Evolutionary conservation across 2,888 invertebrate species (phyloP).

Genomic region (Acleris cristana): DNA sequence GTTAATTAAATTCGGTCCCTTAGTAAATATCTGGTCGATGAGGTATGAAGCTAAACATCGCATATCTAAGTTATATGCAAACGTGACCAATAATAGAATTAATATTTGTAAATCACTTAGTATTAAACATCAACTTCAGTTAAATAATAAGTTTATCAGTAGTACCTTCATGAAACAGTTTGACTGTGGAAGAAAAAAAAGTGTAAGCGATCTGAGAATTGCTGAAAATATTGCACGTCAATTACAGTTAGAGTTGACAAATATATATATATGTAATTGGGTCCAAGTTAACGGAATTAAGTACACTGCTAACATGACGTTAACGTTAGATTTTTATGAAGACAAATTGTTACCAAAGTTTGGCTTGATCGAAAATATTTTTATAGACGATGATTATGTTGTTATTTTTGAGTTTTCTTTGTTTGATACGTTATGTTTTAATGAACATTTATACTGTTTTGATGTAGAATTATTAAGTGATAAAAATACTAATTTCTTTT

Average conservation of each 20-base stretch:
- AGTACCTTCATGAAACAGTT: background rate
- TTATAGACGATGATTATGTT: background rate
- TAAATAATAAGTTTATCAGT: slow-evolving; percentile 12
- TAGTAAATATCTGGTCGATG: slow-evolving; percentile 26
- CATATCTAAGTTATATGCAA: slow-evolving; percentile 19
- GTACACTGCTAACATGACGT: slow-evolving; percentile 21
- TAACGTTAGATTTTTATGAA: slow-evolving; percentile 21
- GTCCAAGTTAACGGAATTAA: slow-evolving; percentile 14
- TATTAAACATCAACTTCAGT: slow-evolving; percentile 14
- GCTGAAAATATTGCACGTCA: slow-evolving; percentile 19
- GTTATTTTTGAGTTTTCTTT: too few species aligned
- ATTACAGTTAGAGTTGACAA: slow-evolving; percentile 27
- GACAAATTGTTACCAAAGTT: slow-evolving; percentile 19
- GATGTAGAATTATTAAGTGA: slow-evolving; percentile 10
- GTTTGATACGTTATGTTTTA: slow-evolving; percentile 14
- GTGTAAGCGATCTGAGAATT: background rate
- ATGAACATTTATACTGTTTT: slow-evolving; percentile 23
- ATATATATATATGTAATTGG: slow-evolving; percentile 19
- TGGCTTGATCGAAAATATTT: slow-evolving; percentile 16
- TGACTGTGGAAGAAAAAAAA: slow-evolving; percentile 8
- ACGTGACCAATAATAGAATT: slow-evolving; percentile 7
- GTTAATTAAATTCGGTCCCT: slow-evolving; percentile 24
- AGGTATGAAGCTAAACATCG: slow-evolving; percentile 29
- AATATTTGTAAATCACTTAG: slow-evolving; percentile 9
- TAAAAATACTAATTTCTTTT: background rate